Percentiles rank a stretch among this genome's conserved stretches.
Conservation (phyloP, 2,888 invertebrate genomes). For the Aleiodes alternator region DNA sequence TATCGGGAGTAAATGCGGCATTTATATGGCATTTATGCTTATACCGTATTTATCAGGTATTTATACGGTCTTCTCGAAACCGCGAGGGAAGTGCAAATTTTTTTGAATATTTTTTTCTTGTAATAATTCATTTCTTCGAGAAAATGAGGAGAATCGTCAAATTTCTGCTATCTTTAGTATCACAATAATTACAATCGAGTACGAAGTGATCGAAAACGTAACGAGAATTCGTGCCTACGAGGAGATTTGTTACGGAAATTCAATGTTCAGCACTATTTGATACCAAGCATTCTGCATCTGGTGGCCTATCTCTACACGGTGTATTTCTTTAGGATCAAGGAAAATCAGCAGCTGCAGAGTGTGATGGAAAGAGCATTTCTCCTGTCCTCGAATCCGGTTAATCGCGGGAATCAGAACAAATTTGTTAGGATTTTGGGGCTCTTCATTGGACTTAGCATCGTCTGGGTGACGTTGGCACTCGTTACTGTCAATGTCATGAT, state of each 20-base stretch:
- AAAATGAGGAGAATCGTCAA: no score
- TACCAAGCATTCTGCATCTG: conserved; percentile 85
- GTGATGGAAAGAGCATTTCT: conserved; percentile 89
- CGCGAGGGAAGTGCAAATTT: no score
- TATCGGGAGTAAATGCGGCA: no score
- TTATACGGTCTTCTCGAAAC: no score
- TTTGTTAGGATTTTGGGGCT: conserved; percentile 85
- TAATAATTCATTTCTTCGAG: no score
- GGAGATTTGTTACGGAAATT: conserved; percentile 83
- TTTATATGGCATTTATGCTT: no score
- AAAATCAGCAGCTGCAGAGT: conserved; percentile 89
- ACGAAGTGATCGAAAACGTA: conserved; percentile 53
- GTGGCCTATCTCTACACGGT: conserved; percentile 85
- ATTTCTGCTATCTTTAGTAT: no score
- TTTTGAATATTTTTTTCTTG: no score
- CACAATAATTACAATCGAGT: conserved; percentile 47
- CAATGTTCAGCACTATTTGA: conserved; percentile 82
- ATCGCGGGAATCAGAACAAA: conserved; percentile 82
- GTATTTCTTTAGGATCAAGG: conserved; percentile 84
- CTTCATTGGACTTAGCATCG: conserved; percentile 82
- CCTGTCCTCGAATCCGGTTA: conserved; percentile 82
- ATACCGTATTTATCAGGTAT: no score
- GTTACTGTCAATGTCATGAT: conserved; percentile 82
- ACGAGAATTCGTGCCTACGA: conserved; percentile 77
- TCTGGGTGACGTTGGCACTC: conserved; percentile 84